Base-by-base conservation (phyloP, 2,888 invertebrate species). In the Steinernema scapterisci region DNA sequence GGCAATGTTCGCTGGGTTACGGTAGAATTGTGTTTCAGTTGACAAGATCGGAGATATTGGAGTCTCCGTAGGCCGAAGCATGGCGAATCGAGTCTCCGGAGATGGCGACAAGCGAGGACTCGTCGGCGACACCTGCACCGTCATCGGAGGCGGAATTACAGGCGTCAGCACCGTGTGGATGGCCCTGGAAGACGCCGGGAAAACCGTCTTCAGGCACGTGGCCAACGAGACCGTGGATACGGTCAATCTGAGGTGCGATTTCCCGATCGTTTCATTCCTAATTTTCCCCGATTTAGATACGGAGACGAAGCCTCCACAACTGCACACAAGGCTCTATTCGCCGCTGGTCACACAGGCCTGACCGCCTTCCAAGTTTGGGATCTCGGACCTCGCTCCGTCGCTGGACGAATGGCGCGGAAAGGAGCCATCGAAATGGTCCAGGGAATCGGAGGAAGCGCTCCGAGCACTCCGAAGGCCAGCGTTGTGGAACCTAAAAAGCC, bases 201-300 rank as follows among this genome's bases (percentile, higher is more conserved):
- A 90, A 75, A 91, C 91, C 70, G 85, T 91, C 71, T 92, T 92
- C 9, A 87, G 84, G 70, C 88, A 86, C 76, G 87, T 93, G 27
- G 91, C 92, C 71, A 90, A 92, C 80, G 93, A 93, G 88, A 93
- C 93, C 0, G 93, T 93, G 0, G 91, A 91, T 84, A 91, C 93
- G 73, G 92, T 93, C 51, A 90, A 92, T 81, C 91, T 93, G 86
- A 92, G 91, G 92, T 93, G n/a, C n/a, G n/a, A n/a, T n/a, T n/a
- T n/a, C n/a, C n/a, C n/a, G n/a, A n/a, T n/a, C n/a, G n/a, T 54
- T 25, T 54, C 16, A 19, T 54, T 23, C 38, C 38, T 38, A 9
- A 38, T 21, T 21, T 21, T 21, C 23, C 11, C 19, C 13, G 21
- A 71, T 74, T 77, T 31, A 80, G 77, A 71, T 80, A 80, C 21